These are phyloP conservation scores for Cryptocephalus moraei DNA, from an alignment of 2,888 invertebrate genomes.

Conservation along the genomic window DNA sequence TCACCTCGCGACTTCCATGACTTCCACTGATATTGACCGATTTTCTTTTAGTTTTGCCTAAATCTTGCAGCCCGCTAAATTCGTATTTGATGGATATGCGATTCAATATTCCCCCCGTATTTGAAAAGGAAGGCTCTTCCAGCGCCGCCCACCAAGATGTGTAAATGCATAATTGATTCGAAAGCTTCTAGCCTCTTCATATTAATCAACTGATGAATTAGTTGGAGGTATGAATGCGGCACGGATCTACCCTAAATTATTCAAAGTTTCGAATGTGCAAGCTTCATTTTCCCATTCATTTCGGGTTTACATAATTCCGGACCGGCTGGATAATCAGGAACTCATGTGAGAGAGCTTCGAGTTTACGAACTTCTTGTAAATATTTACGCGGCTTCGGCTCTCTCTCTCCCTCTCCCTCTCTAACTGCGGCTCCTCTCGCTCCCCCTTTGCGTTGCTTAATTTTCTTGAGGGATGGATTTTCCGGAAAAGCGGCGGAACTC, in stretches of 20 bases:
- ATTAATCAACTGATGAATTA: slow-evolving; percentile 33
- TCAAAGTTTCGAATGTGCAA: slow-evolving; percentile 19
- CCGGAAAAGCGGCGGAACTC: no score
- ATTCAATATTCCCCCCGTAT: no score
- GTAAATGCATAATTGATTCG: slow-evolving; percentile 33
- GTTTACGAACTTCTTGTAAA: not conserved
- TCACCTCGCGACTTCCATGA: no score
- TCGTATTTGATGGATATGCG: no score
- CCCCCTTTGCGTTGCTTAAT: no score
- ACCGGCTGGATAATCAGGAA: not conserved
- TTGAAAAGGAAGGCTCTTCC: no score
- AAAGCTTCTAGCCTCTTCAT: slow-evolving; percentile 23
- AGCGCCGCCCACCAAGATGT: slow-evolving; percentile 16
- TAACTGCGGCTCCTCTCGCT: no score
- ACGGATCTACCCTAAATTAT: slow-evolving; percentile 20
- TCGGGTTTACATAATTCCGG: not conserved
- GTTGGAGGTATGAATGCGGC: slow-evolving; percentile 18
- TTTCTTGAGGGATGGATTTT: no score
- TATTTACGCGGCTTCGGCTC: not conserved
- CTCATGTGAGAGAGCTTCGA: not conserved
- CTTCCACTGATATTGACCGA: no score
- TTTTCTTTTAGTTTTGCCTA: no score
- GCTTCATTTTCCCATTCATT: not conserved
- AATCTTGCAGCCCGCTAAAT: no score
- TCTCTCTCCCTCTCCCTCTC: no score